These are phyloP conservation scores for Ceyx melanurus DNA, from an alignment of 2,113 vertebrate species.

Conservation along the genomic window DNA sequence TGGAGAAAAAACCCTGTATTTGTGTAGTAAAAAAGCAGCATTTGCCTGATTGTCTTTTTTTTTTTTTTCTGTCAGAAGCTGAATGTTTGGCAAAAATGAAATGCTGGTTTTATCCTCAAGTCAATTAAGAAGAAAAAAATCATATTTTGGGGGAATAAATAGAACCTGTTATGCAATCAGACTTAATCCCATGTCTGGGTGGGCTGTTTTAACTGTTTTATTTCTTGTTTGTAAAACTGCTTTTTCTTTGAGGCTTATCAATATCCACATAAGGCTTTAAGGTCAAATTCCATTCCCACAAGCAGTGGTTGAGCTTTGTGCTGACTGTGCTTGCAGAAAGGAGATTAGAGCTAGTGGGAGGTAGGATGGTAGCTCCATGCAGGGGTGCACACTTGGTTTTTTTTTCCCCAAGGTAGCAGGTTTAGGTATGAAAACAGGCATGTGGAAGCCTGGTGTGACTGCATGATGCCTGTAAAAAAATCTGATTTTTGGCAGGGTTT, in stretches of 20 bases:
- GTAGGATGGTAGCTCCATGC: neutral
- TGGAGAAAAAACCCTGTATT: neutral
- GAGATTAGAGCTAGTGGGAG: constrained; percentile 8
- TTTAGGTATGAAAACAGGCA: neutral
- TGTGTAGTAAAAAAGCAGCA: neutral
- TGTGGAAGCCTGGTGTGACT: neutral
- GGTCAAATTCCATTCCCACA: neutral
- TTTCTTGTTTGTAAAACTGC: neutral
- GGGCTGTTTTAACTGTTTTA: neutral
- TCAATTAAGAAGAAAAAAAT: neutral
- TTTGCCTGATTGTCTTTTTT: neutral
- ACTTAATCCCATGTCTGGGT: neutral
- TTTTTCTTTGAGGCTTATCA: neutral
- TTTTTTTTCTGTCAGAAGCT: neutral
- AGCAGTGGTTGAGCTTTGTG: neutral
- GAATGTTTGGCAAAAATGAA: neutral
- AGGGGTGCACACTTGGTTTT: neutral
- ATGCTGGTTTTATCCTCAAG: neutral
- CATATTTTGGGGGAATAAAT: neutral
- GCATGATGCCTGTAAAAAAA: neutral
- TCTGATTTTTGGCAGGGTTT: too few relatives aligned
- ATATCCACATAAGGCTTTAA: neutral
- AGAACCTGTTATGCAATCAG: neutral
- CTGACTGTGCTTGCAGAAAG: neutral
- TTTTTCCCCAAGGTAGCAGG: neutral